Base-by-base conservation (phyloP, 1,140 invertebrate species). In the Heliconius hewitsoni region DNA sequence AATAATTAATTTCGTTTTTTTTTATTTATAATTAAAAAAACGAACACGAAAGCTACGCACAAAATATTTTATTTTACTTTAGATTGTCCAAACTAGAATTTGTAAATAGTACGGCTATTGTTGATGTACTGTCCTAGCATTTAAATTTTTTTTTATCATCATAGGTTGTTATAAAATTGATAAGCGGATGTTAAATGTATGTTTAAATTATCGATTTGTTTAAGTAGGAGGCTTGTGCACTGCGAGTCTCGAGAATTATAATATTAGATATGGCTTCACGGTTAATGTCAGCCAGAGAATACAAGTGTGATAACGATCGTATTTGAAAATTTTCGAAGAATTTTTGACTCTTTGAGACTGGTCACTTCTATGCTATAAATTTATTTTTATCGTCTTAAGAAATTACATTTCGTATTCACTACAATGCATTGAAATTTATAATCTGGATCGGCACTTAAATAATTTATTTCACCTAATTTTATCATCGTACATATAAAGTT, bases 111-210 rank as follows among this genome's bases (percentile, higher is more conserved):
- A 72, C 37, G 70, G 76, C 76, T 71, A 72, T 77, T 39, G 76
- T 71, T 66, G n/a, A 52, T 77, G 42, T 72, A 77, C 46, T 66
- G 76, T 52, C 37, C 37, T 77, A 77, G 76, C 46, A 37, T 6
- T 72, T 77, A 77, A 70, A 52, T 57, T 50, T 77, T 77, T 76
- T 76, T 77, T 76, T 76, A 30, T 71, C 60, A 71, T 30, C 34
- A 77, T 77, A 77, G 76, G 76, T 80, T 80, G 79, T 80, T 80
- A 80, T 80, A 77, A 80, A 72, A 72, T 75, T 71, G 18, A 18
- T 75, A 80, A 76, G 79, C 50, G 74, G 70, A 76, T 80, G 74
- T 80, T 80, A 66, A 80, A 76, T 72, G 55, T 73, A 80, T 80
- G 79, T 76, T 37, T 80, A 76, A 72, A 19, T 70, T 72, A 77